Evolutionary conservation across 2,888 invertebrate species (phyloP), one percentile per base, ranked within the genome.

Genomic region (Morpho helenor): DNA sequence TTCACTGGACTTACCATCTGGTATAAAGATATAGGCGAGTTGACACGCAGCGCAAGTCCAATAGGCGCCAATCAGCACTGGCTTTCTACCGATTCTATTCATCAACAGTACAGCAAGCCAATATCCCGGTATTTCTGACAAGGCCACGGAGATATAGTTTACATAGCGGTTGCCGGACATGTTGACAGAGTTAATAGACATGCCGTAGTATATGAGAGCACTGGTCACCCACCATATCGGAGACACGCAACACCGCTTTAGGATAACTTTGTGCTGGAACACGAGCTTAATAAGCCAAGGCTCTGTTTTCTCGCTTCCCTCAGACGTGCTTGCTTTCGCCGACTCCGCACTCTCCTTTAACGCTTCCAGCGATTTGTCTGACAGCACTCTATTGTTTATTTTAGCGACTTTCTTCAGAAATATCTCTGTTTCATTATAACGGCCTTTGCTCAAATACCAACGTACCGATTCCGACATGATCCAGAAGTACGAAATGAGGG

Each of bases 121-220:
- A 68, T 91, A 93, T 0, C 93, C 94, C 0, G 95, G 95, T 57
- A 95, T 92, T 74, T 95, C 95, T 7, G 31, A 31, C 31, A 31
- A 3, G 31, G 92, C 80, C 7, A 93, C 93, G 22, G 92, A 78
- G 40, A 93, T 89, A 67, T 93, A 95, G 78, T 94, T 94, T 16
- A 93, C 52, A 71, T 94, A 94, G 60, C 88, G 88, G 70, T 94
- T 93, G 4, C 94, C 94, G 0, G 92, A 91, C 65, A 95, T 80
- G 10, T 92, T 90, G 0, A 93, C 93, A 0, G 94, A 92, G 72
- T 93, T 94, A 40, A 94, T 80, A 0, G 93, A 93, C 52, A 95
- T 74, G 0, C 94, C 94, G 67, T 94, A 94, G 75, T 93, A 94
- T 1, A 94, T 90, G 62, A 94, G 92, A 0, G 93, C 92, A 58